Evolutionary conservation across 2,888 invertebrate species (phyloP), one percentile per base, ranked within the genome.

Genomic region (Ametastegia equiseti): DNA sequence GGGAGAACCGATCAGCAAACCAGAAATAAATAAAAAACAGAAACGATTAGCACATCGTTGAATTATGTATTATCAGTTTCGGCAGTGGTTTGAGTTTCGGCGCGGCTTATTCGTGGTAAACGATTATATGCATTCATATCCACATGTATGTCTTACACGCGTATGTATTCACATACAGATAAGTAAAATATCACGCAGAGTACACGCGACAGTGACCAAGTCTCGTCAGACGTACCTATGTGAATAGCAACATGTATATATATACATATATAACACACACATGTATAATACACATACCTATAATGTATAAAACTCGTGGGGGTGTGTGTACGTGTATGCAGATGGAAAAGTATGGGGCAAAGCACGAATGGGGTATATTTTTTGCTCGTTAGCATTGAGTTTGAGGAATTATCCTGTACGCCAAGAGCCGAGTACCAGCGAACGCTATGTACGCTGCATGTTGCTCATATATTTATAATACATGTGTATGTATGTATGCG

Each of bases 381-480:
- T 75, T 75, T 75, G 75, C 75, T 50, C 75, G 75, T 75, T 75
- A 75, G 36, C 50, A 75, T 75, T 54, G 50, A 45, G 45, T 19
- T 23, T 50, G 33, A 50, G 19, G 54, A 75, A 75, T 54, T 54
- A 30, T 27, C 33, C 19, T 6, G 27, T 27, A 30, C 30, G 2
- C 9, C 47, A 9, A 54, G 23, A 54, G 11, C n/a, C n/a, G n/a
- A n/a, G n/a, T n/a, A n/a, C n/a, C n/a, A n/a, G n/a, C n/a, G n/a
- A n/a, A n/a, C n/a, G n/a, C n/a, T n/a, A n/a, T n/a, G n/a, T n/a
- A n/a, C n/a, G n/a, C n/a, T n/a, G n/a, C n/a, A n/a, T n/a, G n/a
- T n/a, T n/a, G n/a, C n/a, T n/a, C n/a, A n/a, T n/a, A n/a, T n/a
- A n/a, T n/a, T n/a, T n/a, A n/a, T n/a, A n/a, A n/a, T n/a, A n/a